Conservation (phyloP, 2,113 vertebrate genomes). For the Salvelinus namaycush region DNA sequence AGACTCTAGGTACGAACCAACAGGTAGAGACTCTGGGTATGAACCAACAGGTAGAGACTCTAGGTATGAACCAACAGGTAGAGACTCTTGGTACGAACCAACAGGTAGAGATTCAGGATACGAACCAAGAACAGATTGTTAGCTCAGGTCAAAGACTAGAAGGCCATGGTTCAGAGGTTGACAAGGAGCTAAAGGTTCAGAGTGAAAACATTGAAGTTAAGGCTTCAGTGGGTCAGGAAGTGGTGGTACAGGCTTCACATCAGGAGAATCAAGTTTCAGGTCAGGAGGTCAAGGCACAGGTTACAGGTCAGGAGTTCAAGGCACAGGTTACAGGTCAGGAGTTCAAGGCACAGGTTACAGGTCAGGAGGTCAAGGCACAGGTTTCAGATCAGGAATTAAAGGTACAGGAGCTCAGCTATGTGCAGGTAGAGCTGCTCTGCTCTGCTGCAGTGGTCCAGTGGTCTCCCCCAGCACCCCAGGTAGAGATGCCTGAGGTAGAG, state of each 20-base stretch:
- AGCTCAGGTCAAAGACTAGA: no score
- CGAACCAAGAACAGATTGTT: no score
- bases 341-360: not conserved
- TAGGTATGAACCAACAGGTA: no score
- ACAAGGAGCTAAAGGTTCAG: not conserved
- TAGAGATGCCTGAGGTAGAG: constrained; percentile 33
- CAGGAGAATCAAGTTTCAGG: not conserved
- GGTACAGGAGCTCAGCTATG: constrained; percentile 32
- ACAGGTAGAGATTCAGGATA: no score
- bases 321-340: not conserved
- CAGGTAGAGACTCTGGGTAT: no score
- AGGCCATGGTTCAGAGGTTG: no score
- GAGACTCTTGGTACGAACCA: no score
- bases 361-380: not conserved
- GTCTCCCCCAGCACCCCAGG: constrained; percentile 25
- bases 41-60: no score
- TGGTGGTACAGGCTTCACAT: not conserved
- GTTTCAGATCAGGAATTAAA: not conserved
- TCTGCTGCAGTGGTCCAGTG: constrained; percentile 35
- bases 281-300: no score
- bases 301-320: not conserved
- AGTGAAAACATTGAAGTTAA: not conserved
- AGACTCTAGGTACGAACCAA: no score
- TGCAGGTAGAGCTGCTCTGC: constrained; percentile 16
- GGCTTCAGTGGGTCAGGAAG: not conserved